Percentiles rank a stretch among this genome's conserved stretches.
Conservation (phyloP, 2,113 vertebrate genomes). For the Rhea americana region DNA sequence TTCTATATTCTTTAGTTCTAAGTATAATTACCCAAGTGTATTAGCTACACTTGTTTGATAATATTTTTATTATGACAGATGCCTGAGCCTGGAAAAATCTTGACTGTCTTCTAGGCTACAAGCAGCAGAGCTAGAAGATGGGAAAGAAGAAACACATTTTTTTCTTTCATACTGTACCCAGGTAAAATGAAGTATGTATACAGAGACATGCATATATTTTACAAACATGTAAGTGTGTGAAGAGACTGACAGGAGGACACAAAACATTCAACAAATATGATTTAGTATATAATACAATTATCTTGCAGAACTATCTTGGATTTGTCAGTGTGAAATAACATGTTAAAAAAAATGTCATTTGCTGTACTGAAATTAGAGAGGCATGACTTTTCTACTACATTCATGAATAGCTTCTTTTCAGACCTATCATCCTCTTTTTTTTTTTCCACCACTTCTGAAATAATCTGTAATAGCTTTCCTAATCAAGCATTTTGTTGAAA, state of each 20-base stretch:
- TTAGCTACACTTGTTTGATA: neutral
- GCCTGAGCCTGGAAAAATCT: neutral
- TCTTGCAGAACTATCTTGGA: neutral
- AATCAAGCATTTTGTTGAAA: conserved; percentile 35
- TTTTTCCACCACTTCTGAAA: neutral
- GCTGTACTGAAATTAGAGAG: neutral
- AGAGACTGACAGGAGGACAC: neutral
- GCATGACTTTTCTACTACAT: neutral
- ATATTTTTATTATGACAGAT: neutral
- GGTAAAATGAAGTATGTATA: neutral
- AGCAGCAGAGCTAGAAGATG: neutral
- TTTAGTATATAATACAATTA: neutral
- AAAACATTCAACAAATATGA: neutral
- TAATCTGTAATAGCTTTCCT: conserved; percentile 7
- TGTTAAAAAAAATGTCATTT: neutral
- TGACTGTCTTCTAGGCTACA: neutral
- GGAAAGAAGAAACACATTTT: neutral
- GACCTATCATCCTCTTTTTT: neutral
- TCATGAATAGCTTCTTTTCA: conserved; percentile 51
- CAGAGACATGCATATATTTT: neutral
- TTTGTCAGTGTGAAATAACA: neutral
- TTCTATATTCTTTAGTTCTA: neutral
- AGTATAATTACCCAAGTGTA: neutral
- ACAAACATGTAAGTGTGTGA: neutral
- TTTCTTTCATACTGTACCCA: neutral